phyloP scores from a whole-genome alignment of 2,888 invertebrate species.

The Oscheius sp. region DNA sequence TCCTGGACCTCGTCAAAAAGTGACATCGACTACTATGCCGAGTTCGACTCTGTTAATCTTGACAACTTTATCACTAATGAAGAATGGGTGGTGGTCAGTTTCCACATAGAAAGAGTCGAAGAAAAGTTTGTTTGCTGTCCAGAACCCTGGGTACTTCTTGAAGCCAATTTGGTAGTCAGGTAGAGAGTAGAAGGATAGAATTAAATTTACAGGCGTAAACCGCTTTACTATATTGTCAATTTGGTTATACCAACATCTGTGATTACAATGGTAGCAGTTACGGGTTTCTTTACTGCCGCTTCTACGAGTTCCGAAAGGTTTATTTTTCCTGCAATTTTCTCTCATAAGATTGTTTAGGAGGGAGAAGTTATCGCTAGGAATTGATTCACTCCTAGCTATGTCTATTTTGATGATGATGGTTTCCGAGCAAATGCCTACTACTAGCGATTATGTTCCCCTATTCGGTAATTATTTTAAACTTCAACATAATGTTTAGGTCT shows the following conservation, averaged over 20 bases:
- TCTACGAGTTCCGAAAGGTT: slow-evolving; percentile 71
- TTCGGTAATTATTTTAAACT: slow-evolving; percentile 47
- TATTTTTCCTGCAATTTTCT: not conserved
- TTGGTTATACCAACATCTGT: slow-evolving; percentile 72
- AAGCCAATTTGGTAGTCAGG: slow-evolving; percentile 63
- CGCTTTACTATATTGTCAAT: slow-evolving; percentile 64
- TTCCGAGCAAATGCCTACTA: slow-evolving; percentile 74
- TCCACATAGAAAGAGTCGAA: slow-evolving; percentile 62
- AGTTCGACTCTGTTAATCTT: slow-evolving; percentile 60
- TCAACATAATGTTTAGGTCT: slow-evolving; percentile 45
- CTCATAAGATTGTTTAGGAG: slow-evolving; percentile 47
- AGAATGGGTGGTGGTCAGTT: slow-evolving; percentile 68
- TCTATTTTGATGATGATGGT: slow-evolving; percentile 74
- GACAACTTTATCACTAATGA: slow-evolving; percentile 68
- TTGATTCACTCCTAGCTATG: slow-evolving; percentile 72
- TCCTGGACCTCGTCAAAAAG: slow-evolving; percentile 68
- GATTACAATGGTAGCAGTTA: slow-evolving; percentile 72
- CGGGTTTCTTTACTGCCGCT: slow-evolving; percentile 73
- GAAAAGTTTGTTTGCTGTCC: slow-evolving; percentile 69
- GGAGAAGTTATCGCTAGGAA: slow-evolving; percentile 67
- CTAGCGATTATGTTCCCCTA: slow-evolving; percentile 68
- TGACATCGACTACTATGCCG: slow-evolving; percentile 64
- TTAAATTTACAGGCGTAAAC: slow-evolving; percentile 55
- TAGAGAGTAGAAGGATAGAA: not conserved
- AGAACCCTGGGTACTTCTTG: slow-evolving; percentile 67